Evolutionary conservation across 92 coral and sea anemone species (phyloP), one percentile per base, ranked within the genome.

Genomic region (Nematostella vectensis): DNA sequence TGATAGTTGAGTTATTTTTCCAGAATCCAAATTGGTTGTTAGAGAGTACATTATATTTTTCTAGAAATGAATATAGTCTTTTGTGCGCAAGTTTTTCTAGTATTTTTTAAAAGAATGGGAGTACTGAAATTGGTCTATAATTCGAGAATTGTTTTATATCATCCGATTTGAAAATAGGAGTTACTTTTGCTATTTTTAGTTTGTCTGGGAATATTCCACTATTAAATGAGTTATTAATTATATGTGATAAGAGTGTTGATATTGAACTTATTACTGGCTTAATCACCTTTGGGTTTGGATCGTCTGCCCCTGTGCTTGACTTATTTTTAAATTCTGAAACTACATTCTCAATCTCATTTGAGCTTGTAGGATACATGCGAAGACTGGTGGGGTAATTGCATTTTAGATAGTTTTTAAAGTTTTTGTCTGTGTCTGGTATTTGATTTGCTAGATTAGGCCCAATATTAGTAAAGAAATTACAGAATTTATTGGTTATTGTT

Each of bases 401-500:
- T 15, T 33, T 33, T 6, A 33, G 40, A 33, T 33, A 33, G 15
- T 33, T 15, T 33, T 33, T 33, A 15, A 33, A 33, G 15, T 33
- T 33, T 33, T 6, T 33, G 15, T 33, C 15, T 33, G 40, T 33
- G 40, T 33, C 40, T 8, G 83, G 62, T 33, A 69, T 54, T 47
- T 69, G 55, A 8, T 27, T 63, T 12, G 58, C 77, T 24, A 69
- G 54, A 29, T 33, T 61, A 3, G 83, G 83, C 1, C 83, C 83
- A 60, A 62, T 16, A 16, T 76, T 69, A 6, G 83, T 62, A 33
- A 76, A 76, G 40, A 50, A 76, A 3, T 73, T 29, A 40, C 74
- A 58, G 39, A 74, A 74, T 1, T 21, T 53, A 18, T 51, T 67
- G 27, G 81, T 72, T 55, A 74, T 74, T 28, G 27, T 9, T 11